Evolutionary conservation across 1,140 invertebrate species (phyloP).

Genomic region (Anastrepha ludens): DNA sequence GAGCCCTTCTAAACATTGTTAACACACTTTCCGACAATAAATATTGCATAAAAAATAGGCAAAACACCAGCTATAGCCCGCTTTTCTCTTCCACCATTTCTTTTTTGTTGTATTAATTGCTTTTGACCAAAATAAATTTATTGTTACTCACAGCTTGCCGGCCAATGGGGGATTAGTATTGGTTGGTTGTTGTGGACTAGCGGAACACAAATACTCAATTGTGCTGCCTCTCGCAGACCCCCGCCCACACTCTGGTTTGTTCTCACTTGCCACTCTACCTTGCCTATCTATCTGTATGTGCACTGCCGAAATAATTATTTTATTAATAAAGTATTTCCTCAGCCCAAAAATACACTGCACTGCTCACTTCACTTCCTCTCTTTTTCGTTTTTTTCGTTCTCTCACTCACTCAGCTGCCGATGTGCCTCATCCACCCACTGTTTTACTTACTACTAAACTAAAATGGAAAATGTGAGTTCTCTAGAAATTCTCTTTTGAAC

Average conservation of each 20-base stretch:
- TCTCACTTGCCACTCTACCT: not conserved
- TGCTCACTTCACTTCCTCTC: not conserved
- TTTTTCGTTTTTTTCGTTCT: not conserved
- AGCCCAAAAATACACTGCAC: not conserved
- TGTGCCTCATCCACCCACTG: not conserved
- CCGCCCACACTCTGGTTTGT: not conserved
- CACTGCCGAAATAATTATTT: not conserved
- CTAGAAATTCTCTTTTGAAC: not conserved
- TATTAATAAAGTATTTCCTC: slow-evolving; percentile 26
- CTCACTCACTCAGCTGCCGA: not conserved
- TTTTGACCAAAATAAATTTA: slow-evolving; percentile 11
- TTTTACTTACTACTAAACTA: slow-evolving; percentile 3
- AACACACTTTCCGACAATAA: too few relatives aligned
- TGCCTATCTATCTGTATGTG: not conserved
- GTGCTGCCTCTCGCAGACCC: not conserved
- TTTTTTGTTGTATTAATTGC: not conserved
- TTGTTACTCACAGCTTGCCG: slow-evolving; percentile 7
- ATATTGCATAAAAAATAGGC: too few relatives aligned
- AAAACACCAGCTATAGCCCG: too few relatives aligned
- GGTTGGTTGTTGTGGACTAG: not conserved
- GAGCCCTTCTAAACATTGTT: too few relatives aligned
- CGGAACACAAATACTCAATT: too few relatives aligned
- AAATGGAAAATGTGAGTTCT: not conserved
- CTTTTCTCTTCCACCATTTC: not conserved
- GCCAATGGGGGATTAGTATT: not conserved